Evolutionary conservation across 2,113 vertebrate species (phyloP).

Genomic region (Camarhynchus parvulus): DNA sequence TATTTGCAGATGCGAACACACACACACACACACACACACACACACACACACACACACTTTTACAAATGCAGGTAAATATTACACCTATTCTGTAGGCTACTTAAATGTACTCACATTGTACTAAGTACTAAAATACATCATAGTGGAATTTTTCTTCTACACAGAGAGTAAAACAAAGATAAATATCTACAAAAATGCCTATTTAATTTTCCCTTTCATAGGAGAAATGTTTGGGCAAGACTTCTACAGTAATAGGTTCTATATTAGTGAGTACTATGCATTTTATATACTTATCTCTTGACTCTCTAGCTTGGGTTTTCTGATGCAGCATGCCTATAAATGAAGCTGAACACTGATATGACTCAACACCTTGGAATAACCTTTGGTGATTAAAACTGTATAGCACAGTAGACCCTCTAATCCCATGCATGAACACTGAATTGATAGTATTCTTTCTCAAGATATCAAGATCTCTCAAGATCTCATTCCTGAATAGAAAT

Average conservation of each 20-base stretch:
- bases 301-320: background rate
- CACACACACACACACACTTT: fast-evolving
- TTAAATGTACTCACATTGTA: background rate
- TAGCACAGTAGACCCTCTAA: background rate
- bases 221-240: background rate
- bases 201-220: background rate
- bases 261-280: background rate
- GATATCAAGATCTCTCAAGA: background rate
- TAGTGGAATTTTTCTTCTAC: background rate
- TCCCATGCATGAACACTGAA: background rate
- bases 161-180: background rate
- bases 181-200: background rate
- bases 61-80: background rate
- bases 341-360: background rate
- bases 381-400: background rate
- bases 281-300: background rate
- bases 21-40: fast-evolving
- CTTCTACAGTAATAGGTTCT: background rate
- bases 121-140: background rate
- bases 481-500: background rate
- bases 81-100: background rate
- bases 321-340: background rate
- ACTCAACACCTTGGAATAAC: background rate
- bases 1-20: background rate
- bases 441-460: background rate